These are phyloP conservation scores for Ophioninae sp. DNA, from an alignment of 2,888 invertebrate genomes.

Conservation along the genomic window DNA sequence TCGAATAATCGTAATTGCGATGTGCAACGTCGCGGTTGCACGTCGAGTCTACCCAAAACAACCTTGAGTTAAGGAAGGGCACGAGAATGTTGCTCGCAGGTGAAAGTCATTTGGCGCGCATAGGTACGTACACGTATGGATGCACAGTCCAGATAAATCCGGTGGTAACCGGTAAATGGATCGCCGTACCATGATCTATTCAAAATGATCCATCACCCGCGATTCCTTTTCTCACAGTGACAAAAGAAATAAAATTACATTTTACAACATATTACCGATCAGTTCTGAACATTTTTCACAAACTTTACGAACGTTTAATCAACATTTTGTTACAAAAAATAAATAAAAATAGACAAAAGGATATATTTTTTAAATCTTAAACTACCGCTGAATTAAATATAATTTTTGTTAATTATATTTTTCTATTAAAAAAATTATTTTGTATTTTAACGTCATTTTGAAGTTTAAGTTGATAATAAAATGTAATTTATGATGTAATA, in stretches of 20 bases:
- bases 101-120: constrained; percentile 66
- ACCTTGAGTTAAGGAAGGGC: constrained; percentile 60
- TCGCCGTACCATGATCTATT: constrained; percentile 42
- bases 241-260: no score
- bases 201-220: constrained; percentile 28
- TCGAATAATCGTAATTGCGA: constrained; percentile 3
- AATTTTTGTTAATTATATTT: no score
- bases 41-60: constrained; percentile 27
- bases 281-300: neutral
- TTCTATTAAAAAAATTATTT: no score
- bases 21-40: constrained; percentile 33
- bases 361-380: no score
- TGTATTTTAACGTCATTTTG: no score
- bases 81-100: constrained; percentile 59
- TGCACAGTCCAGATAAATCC: constrained; percentile 65
- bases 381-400: no score
- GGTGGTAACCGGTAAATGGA: constrained; percentile 67
- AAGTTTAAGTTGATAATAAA: no score
- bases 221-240: neutral
- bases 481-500: no score
- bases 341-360: no score
- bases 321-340: no score
- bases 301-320: neutral
- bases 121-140: constrained; percentile 5
- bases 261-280: no score